These are phyloP conservation scores for Basileuterus tristriatus DNA, from an alignment of 2,797 vertebrate genomes.

Conservation along the genomic window DNA sequence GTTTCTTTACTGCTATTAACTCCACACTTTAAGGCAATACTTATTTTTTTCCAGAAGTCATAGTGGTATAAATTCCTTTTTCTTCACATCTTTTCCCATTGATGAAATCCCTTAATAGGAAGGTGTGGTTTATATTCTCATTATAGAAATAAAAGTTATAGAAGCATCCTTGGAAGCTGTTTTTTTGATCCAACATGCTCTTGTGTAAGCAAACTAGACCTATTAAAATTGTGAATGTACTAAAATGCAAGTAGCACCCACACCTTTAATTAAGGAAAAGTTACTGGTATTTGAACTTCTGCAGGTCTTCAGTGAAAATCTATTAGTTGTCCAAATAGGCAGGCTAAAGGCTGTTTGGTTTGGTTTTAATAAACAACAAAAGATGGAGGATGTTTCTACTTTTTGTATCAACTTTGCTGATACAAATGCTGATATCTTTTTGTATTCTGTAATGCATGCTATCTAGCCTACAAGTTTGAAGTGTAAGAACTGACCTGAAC, in stretches of 20 bases:
- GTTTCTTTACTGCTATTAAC: background rate
- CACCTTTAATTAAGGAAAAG: background rate
- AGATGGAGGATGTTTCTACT: background rate
- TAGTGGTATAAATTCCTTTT: background rate
- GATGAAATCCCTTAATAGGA: background rate
- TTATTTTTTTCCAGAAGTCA: background rate
- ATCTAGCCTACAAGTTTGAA: background rate
- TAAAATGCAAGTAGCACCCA: background rate
- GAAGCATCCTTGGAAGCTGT: background rate
- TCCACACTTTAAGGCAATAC: background rate
- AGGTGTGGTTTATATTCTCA: background rate
- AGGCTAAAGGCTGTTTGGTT: background rate
- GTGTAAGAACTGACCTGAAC: background rate
- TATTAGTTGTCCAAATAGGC: background rate
- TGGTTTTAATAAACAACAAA: background rate
- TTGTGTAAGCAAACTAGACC: background rate
- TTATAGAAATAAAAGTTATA: background rate
- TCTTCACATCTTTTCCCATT: background rate
- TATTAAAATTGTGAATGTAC: background rate
- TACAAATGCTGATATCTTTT: background rate
- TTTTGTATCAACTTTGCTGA: background rate
- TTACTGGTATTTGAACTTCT: background rate
- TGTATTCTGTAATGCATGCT: background rate
- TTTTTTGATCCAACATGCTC: background rate
- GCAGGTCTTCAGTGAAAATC: background rate